Conservation (phyloP, 2,888 invertebrate species). For the Caenorhabditis afra region DNA sequence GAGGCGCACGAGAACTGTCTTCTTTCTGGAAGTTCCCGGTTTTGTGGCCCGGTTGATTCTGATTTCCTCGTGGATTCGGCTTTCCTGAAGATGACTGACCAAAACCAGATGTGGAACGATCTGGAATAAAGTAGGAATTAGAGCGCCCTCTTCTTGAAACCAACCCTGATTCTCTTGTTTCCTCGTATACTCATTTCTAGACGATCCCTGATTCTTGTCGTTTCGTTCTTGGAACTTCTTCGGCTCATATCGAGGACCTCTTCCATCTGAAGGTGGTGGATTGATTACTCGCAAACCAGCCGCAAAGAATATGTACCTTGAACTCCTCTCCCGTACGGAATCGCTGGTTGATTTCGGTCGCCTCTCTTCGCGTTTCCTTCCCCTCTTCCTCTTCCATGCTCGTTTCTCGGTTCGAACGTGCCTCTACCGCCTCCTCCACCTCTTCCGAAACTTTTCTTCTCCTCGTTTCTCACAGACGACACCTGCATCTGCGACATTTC, state of each 20-base stretch:
- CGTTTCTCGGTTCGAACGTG: neutral
- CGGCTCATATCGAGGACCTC: neutral
- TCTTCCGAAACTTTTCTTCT: constrained; percentile 3
- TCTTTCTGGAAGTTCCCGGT: neutral
- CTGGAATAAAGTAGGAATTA: too few species aligned
- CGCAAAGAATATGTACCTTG: neutral
- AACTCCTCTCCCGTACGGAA: neutral
- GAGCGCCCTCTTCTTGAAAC: too few species aligned
- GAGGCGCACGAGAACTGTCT: neutral
- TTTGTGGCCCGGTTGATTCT: neutral
- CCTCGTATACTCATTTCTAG: neutral
- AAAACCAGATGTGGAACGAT: too few species aligned
- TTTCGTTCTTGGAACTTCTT: neutral
- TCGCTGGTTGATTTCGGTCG: neutral
- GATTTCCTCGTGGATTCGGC: constrained; percentile 18
- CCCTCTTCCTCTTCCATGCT: constrained; percentile 1
- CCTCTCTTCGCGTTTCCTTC: neutral
- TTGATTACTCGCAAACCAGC: too few species aligned
- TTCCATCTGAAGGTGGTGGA: neutral
- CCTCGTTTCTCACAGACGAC: neutral
- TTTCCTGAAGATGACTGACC: neutral
- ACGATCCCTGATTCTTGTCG: neutral
- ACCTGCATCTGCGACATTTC: constrained; percentile 15
- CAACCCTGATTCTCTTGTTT: neutral
- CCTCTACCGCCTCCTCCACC: constrained; percentile 1